Conservation (phyloP, 2,888 invertebrate species). For the Heliconius sara region DNA sequence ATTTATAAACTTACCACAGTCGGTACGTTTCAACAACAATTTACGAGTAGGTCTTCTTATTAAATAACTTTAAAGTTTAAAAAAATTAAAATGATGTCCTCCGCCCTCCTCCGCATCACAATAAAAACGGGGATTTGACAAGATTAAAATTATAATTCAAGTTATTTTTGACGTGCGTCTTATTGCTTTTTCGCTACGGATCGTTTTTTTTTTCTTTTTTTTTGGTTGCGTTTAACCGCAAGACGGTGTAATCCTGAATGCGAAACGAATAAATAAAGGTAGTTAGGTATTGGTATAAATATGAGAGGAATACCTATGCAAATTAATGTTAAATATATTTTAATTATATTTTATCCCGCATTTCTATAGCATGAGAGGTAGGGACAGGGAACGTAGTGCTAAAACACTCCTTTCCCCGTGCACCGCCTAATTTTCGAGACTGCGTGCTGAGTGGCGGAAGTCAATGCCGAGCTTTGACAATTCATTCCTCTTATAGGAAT, state of each 20-base stretch:
- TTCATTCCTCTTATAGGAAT: too few relatives aligned
- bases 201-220: conserved; percentile 61
- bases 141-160: conserved; percentile 84
- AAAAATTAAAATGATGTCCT: neutral
- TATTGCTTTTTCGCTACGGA: conserved; percentile 79
- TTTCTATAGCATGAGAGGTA: too few relatives aligned
- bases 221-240: conserved; percentile 55
- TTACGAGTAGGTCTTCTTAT: conserved; percentile 58
- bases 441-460: too few relatives aligned
- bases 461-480: too few relatives aligned
- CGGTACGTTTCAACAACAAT: too few relatives aligned
- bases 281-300: conserved; percentile 39
- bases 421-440: too few relatives aligned
- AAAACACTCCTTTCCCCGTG: too few relatives aligned
- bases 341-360: too few relatives aligned
- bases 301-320: conserved; percentile 47
- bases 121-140: conserved; percentile 83
- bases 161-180: conserved; percentile 79
- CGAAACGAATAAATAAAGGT: conserved; percentile 54
- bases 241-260: conserved; percentile 62
- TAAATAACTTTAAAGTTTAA: conserved; percentile 68
- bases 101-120: conserved; percentile 60
- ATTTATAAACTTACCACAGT: too few relatives aligned
- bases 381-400: too few relatives aligned
- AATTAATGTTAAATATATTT: conserved; percentile 41